Conservation (phyloP, 2,888 invertebrate species). For the Microdon myrmicae region DNA sequence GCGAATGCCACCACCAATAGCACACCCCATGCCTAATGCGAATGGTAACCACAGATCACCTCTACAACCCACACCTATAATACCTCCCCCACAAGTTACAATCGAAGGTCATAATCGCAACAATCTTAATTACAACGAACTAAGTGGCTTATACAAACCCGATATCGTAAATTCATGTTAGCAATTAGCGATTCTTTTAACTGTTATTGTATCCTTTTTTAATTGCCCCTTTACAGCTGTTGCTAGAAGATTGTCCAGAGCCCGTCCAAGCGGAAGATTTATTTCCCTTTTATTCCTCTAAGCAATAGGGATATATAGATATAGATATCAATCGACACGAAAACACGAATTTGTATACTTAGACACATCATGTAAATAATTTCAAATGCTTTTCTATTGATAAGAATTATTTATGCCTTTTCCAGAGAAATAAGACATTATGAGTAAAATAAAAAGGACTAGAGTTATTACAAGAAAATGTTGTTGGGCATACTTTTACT, state of each 20-base stretch:
- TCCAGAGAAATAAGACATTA: slow-evolving; percentile 23
- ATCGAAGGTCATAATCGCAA: slow-evolving; percentile 53
- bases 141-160: slow-evolving; percentile 53
- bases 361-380: slow-evolving; percentile 41
- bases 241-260: slow-evolving; percentile 22
- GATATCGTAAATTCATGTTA: slow-evolving; percentile 61
- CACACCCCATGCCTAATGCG: slow-evolving; percentile 67
- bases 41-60: slow-evolving; percentile 58
- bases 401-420: slow-evolving; percentile 45
- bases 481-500: slow-evolving; percentile 11
- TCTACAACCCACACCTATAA: slow-evolving; percentile 13
- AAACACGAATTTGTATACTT: too few species aligned
- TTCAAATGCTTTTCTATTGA: slow-evolving; percentile 37
- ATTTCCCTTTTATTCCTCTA: slow-evolving; percentile 15
- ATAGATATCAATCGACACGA: too few species aligned
- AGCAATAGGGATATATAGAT: too few species aligned
- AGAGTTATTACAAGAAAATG: slow-evolving; percentile 25
- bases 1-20: slow-evolving; percentile 43
- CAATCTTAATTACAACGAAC: slow-evolving; percentile 57
- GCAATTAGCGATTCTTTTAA: slow-evolving; percentile 51
- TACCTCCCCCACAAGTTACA: slow-evolving; percentile 30
- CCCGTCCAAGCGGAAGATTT: slow-evolving; percentile 10
- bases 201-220: slow-evolving; percentile 42
- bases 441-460: slow-evolving; percentile 30
- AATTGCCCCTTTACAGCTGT: slow-evolving; percentile 41